A percentile compares a stretch with the other conserved stretches of the same genome.
phyloP scores from a whole-genome alignment of 2,113 vertebrate species.

The Proterorhinus semilunaris region DNA sequence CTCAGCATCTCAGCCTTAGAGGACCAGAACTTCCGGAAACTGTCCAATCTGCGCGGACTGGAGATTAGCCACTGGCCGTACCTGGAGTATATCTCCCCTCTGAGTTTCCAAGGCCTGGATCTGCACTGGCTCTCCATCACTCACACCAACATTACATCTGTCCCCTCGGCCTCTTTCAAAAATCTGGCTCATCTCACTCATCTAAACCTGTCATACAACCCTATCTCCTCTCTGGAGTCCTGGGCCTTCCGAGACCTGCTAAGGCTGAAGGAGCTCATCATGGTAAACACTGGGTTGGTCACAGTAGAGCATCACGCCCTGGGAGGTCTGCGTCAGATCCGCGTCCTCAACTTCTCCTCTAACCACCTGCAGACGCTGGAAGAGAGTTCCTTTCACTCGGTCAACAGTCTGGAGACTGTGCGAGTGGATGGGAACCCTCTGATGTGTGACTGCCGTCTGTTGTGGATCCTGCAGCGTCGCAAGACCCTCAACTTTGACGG shows the following conservation, averaged over 20 bases:
- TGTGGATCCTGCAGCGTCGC: constrained; percentile 95
- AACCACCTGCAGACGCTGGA: constrained; percentile 92
- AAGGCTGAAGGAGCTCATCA: constrained; percentile 93
- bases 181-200: constrained; percentile 87
- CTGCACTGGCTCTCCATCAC: constrained; percentile 93
- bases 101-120: constrained; percentile 91
- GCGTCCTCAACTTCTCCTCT: constrained; percentile 91
- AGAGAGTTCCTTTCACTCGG: constrained; percentile 92
- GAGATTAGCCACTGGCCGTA: constrained; percentile 93
- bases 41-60: constrained; percentile 84
- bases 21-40: constrained; percentile 90
- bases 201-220: constrained; percentile 95
- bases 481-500: constrained; percentile 95
- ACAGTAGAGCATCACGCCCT: constrained; percentile 88
- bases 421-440: constrained; percentile 94
- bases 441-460: constrained; percentile 94
- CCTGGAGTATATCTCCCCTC: constrained; percentile 87
- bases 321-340: constrained; percentile 90
- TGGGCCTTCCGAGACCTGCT: constrained; percentile 91
- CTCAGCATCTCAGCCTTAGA: constrained; percentile 87
- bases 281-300: constrained; percentile 86
- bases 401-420: constrained; percentile 94
- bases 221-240: constrained; percentile 87
- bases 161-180: constrained; percentile 87
- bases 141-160: constrained; percentile 90